Percentiles rank a stretch among this genome's conserved stretches.
Evolutionary conservation across 2,888 invertebrate genomes (phyloP).

Genomic region (Melieria crassipennis): DNA sequence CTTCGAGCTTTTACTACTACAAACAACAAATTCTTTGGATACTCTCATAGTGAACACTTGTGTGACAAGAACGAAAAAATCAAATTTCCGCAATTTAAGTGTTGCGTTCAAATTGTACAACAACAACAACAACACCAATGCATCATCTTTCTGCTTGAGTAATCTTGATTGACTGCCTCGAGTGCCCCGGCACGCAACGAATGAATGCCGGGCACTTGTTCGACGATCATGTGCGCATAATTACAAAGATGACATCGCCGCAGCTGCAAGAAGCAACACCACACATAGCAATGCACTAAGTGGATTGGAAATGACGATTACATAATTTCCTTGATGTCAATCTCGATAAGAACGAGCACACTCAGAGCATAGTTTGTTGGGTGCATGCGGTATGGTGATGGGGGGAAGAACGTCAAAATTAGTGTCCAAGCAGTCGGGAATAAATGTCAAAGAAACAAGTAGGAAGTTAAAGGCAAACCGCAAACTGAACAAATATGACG

Average conservation of each 20-base stretch:
- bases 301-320: conserved; percentile 28
- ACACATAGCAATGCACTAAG: neutral
- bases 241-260: conserved; percentile 34
- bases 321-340: conserved; percentile 42
- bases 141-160: neutral
- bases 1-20: too few relatives aligned
- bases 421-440: too few relatives aligned
- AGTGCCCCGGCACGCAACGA: conserved; percentile 18
- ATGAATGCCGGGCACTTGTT: conserved; percentile 34
- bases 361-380: conserved; percentile 6
- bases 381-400: too few relatives aligned
- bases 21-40: too few relatives aligned
- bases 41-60: too few relatives aligned
- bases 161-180: conserved; percentile 33
- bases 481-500: too few relatives aligned
- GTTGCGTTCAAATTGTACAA: neutral
- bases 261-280: conserved; percentile 3
- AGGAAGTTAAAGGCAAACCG: too few relatives aligned
- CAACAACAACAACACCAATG: neutral
- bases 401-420: too few relatives aligned
- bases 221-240: conserved; percentile 31
- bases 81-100: conserved; percentile 28
- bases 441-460: too few relatives aligned
- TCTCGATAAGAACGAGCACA: conserved; percentile 18
- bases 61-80: neutral